Evolutionary conservation across 92 coral and sea anemone species (phyloP).

Genomic region (Palythoa caribaeorum): DNA sequence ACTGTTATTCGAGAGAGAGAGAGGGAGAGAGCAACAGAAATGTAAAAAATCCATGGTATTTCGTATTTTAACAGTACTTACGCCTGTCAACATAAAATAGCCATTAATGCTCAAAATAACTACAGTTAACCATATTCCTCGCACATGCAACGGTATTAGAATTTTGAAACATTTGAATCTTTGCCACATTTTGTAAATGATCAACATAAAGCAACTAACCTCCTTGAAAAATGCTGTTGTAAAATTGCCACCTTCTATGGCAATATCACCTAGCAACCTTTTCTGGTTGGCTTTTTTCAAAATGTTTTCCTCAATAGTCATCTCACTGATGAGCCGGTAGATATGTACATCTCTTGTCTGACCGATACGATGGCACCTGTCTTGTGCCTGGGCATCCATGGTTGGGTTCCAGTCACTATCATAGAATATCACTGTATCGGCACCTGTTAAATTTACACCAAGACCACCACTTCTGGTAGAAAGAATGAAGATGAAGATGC

Average conservation of each 20-base stretch:
- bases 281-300: slow-evolving; percentile 97
- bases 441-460: slow-evolving; percentile 98
- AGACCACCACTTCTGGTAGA: slow-evolving; percentile 99
- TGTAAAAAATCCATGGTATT: too few species aligned
- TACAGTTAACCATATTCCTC: too few species aligned
- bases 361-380: slow-evolving; percentile 98
- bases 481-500: slow-evolving; percentile 95
- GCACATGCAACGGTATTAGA: too few species aligned
- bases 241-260: slow-evolving; percentile 99
- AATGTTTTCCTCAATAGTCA: slow-evolving; percentile 95
- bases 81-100: too few species aligned
- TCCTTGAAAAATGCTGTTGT: slow-evolving; percentile 94
- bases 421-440: slow-evolving; percentile 96
- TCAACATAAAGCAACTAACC: slow-evolving; percentile 54
- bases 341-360: slow-evolving; percentile 99
- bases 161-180: not conserved
- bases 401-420: slow-evolving; percentile 99
- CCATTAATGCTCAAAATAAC: too few species aligned
- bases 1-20: too few species aligned
- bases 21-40: too few species aligned
- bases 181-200: not conserved
- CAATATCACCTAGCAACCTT: slow-evolving; percentile 92
- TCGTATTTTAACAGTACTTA: too few species aligned
- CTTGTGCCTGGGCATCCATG: slow-evolving; percentile 99
- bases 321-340: slow-evolving; percentile 95